Conservation (phyloP, 2,797 vertebrate genomes). For the Muraenolepis orangiensis region DNA sequence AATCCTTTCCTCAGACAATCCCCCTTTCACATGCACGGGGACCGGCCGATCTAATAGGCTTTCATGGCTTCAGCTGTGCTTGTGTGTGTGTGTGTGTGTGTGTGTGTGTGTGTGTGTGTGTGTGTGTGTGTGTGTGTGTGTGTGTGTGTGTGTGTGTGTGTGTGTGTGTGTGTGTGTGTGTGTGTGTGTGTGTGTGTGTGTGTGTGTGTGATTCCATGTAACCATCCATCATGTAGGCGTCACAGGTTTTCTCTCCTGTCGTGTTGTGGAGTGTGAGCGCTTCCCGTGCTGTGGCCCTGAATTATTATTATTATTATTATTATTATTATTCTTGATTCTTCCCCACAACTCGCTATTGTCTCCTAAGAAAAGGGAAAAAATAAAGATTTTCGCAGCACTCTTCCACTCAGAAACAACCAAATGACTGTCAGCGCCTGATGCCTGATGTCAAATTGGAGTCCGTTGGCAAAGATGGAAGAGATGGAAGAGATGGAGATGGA, state of each 20-base stretch:
- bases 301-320: constrained; percentile 10
- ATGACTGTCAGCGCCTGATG: constrained; percentile 27
- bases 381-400: constrained; percentile 7
- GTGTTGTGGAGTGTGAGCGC: no score
- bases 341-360: not conserved
- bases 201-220: no score
- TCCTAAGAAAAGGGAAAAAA: not conserved
- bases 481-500: no score
- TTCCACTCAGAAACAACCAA: constrained; percentile 20
- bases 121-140: no score
- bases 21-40: constrained; percentile 15
- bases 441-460: constrained; percentile 32
- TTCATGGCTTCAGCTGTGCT: constrained; percentile 33
- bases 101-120: no score
- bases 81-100: constrained; percentile 34
- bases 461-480: constrained; percentile 24
- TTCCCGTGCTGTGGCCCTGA: no score
- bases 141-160: no score
- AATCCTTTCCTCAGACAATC: constrained; percentile 38
- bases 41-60: constrained; percentile 59
- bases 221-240: no score
- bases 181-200: no score
- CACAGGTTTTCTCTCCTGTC: no score
- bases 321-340: constrained; percentile 12
- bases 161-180: no score